Conservation (phyloP, 1,140 invertebrate species). For the Trichogramma pretiosum region DNA sequence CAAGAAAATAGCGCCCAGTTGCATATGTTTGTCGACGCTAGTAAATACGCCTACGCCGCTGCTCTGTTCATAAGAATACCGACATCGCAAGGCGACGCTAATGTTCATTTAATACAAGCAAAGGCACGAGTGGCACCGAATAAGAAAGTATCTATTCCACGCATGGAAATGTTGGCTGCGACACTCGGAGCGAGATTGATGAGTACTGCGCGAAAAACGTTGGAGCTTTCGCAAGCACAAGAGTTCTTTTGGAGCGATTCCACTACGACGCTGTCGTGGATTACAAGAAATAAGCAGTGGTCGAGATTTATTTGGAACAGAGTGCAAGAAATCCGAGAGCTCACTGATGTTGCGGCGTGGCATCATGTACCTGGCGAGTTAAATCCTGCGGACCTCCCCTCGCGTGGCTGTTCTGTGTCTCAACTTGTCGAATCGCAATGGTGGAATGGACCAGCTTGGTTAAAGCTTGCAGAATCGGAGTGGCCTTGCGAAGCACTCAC, state of each 20-base stretch:
- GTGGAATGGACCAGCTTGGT: slow-evolving; percentile 37
- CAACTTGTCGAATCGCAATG: slow-evolving; percentile 30
- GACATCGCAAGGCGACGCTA: neutral
- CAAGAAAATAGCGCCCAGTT: slow-evolving; percentile 6
- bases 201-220: neutral
- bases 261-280: slow-evolving; percentile 21
- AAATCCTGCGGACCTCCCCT: slow-evolving; percentile 35
- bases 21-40: slow-evolving; percentile 8
- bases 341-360: slow-evolving; percentile 26
- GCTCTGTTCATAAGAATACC: slow-evolving; percentile 3
- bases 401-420: neutral
- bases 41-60: slow-evolving; percentile 4
- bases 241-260: slow-evolving; percentile 18
- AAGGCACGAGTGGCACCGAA: slow-evolving; percentile 30
- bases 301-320: slow-evolving; percentile 26
- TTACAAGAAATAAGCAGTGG: slow-evolving; percentile 16
- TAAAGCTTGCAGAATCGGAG: slow-evolving; percentile 11
- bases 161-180: slow-evolving; percentile 31
- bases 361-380: slow-evolving; percentile 29
- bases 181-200: slow-evolving; percentile 25
- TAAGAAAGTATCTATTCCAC: slow-evolving; percentile 26
- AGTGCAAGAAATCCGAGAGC: slow-evolving; percentile 25
- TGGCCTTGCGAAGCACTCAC: slow-evolving; percentile 20
- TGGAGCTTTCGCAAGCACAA: neutral
- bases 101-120: neutral